A percentile compares a stretch with the other conserved stretches of the same genome.
Conservation (phyloP, 2,797 vertebrate genomes). For the Phrynocephalus forsythii region DNA sequence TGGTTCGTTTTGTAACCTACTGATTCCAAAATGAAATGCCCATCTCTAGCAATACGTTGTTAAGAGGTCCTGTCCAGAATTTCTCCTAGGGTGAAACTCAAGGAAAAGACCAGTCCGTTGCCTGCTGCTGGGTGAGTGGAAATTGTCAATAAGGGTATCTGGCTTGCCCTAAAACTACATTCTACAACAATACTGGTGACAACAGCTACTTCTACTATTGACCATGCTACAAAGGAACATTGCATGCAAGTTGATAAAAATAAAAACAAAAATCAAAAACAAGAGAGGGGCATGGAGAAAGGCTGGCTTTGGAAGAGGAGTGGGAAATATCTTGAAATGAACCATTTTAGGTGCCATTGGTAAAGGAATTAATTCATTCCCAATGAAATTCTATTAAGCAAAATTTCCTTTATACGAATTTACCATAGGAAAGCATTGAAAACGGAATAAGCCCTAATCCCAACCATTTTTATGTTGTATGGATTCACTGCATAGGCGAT, state of each 20-base stretch:
- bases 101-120: not conserved
- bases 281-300: not conserved
- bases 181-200: constrained; percentile 10
- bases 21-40: too few species aligned
- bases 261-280: not conserved
- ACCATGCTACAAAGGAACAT: not conserved
- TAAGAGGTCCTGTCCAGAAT: not conserved
- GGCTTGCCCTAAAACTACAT: constrained; percentile 11
- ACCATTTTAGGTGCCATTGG: not conserved
- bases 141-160: constrained; percentile 5
- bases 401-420: too few species aligned
- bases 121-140: not conserved
- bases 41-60: not conserved
- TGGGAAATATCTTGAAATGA: not conserved
- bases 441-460: too few species aligned
- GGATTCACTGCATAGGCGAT: too few species aligned
- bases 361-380: too few species aligned
- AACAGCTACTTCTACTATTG: not conserved
- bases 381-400: too few species aligned
- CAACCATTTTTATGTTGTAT: too few species aligned
- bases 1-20: too few species aligned
- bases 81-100: constrained; percentile 29
- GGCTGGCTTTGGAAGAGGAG: not conserved
- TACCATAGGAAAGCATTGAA: too few species aligned
- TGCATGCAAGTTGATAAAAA: not conserved